Conservation (phyloP, 2,888 invertebrate species). For the Caenorhabditis imperialis region DNA sequence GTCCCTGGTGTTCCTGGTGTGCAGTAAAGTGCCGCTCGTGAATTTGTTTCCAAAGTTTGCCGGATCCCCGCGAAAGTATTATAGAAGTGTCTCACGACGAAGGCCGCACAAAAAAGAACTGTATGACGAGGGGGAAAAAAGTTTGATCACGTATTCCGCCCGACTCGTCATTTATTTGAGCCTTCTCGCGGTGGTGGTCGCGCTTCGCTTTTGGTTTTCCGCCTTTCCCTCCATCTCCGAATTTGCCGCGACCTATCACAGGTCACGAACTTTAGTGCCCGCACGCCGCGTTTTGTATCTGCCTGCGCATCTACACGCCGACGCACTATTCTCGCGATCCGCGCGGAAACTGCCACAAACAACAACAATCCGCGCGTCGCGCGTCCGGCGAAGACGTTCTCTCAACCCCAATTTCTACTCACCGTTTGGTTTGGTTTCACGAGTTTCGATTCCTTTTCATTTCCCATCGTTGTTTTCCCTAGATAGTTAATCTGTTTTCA, state of each 20-base stretch:
- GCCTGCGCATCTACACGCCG: conserved; percentile 48
- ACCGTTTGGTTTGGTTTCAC: conserved; percentile 25
- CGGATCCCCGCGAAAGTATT: conserved; percentile 40
- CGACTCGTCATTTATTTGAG: conserved; percentile 59
- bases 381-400: conserved; percentile 49
- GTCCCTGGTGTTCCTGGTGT: no score
- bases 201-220: conserved; percentile 50
- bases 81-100: conserved; percentile 54
- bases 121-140: conserved; percentile 47
- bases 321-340: conserved; percentile 35
- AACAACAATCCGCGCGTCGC: conserved; percentile 49
- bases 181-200: conserved; percentile 22
- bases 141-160: conserved; percentile 58
- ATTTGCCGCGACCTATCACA: conserved; percentile 54
- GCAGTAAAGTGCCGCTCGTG: no score
- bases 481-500: not conserved
- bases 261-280: conserved; percentile 54
- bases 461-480: not conserved
- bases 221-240: conserved; percentile 41
- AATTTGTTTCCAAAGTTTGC: conserved; percentile 47
- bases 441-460: conserved; percentile 3
- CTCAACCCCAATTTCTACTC: conserved; percentile 28
- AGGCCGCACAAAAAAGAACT: conserved; percentile 35
- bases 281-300: conserved; percentile 51
- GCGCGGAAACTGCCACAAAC: conserved; percentile 52